Evolutionary conservation across 2,113 vertebrate genomes (phyloP).

Genomic region (Corythaeola cristata): DNA sequence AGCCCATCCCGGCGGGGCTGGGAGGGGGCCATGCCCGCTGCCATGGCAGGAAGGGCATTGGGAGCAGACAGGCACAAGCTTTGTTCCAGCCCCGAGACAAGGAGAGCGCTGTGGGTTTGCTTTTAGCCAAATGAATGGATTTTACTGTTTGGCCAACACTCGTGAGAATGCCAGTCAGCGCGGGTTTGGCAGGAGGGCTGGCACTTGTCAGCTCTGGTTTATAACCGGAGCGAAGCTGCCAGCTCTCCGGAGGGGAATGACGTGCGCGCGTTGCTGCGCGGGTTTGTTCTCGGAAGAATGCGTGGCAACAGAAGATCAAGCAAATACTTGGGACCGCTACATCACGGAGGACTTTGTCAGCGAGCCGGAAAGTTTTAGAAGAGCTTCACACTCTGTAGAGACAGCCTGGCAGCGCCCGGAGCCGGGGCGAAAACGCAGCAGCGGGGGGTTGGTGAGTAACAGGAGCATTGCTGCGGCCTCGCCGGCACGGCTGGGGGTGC

Average conservation of each 20-base stretch:
- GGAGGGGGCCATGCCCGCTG: neutral
- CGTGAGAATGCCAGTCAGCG: neutral
- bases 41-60: neutral
- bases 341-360: neutral
- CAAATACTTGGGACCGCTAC: neutral
- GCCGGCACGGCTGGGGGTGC: neutral
- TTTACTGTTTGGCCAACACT: constrained; percentile 3
- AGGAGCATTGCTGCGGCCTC: fast-evolving
- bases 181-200: neutral
- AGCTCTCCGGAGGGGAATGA: neutral
- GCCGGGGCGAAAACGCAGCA: neutral
- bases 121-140: neutral
- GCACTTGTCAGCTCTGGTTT: neutral
- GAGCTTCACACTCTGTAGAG: neutral
- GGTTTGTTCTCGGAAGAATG: neutral
- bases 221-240: neutral
- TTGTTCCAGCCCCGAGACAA: neutral
- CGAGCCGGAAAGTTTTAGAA: neutral
- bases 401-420: neutral
- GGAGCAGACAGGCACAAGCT: neutral
- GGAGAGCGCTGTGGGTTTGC: neutral
- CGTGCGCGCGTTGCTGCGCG: neutral
- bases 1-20: neutral
- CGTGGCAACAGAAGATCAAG: neutral
- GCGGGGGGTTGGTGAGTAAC: neutral